Evolutionary conservation across 1,140 invertebrate species (phyloP).

Genomic region (Dendroctonus ponderosae): DNA sequence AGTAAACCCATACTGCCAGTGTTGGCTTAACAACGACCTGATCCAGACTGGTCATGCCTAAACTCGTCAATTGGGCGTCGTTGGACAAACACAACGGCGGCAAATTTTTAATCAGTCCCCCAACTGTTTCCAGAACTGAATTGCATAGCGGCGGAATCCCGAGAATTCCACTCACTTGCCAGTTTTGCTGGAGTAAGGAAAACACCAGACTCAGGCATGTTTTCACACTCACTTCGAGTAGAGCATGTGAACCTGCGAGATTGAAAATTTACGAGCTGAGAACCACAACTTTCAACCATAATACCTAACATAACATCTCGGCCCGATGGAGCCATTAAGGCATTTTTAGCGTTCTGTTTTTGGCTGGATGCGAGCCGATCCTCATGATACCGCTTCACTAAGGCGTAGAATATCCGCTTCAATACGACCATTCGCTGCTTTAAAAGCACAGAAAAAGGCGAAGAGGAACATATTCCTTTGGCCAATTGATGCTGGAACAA

Average conservation of each 20-base stretch:
- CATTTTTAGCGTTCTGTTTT: conserved; percentile 21
- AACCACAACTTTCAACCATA: conserved; percentile 6
- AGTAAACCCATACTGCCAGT: background rate
- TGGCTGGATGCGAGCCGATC: conserved; percentile 46
- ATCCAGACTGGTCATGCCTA: conserved; percentile 59
- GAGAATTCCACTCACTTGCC: conserved; percentile 51
- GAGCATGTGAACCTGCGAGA: conserved; percentile 55
- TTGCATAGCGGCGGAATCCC: conserved; percentile 55
- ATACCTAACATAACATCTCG: conserved; percentile 25
- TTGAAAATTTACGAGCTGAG: background rate
- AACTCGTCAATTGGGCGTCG: conserved; percentile 58
- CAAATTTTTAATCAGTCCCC: conserved; percentile 58
- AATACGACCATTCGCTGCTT: conserved; percentile 60
- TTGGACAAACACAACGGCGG: conserved; percentile 63
- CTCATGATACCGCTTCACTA: conserved; percentile 59
- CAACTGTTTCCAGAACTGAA: conserved; percentile 61
- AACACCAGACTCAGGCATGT: conserved; percentile 65
- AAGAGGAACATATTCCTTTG: conserved; percentile 56
- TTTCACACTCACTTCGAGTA: conserved; percentile 66
- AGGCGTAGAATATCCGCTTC: conserved; percentile 62
- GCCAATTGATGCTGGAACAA: conserved; percentile 52
- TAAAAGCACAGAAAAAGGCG: conserved; percentile 58
- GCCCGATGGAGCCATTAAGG: conserved; percentile 8
- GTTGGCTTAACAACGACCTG: conserved; percentile 47
- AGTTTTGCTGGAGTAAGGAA: conserved; percentile 62